Conservation (phyloP, 2,888 invertebrate species). For the Morpho helenor region DNA sequence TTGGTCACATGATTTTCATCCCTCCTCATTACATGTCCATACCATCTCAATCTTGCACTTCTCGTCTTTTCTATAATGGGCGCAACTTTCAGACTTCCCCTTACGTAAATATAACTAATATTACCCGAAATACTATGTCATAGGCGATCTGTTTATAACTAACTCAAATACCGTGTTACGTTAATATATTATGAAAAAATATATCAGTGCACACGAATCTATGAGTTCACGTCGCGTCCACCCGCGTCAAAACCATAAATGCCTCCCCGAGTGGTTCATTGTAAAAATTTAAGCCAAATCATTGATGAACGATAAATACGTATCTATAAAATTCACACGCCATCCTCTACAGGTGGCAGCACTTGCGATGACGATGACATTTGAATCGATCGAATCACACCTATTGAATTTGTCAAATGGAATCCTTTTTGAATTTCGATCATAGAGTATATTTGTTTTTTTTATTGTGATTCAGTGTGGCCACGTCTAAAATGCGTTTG, state of each 20-base stretch:
- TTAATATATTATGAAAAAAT: too few relatives aligned
- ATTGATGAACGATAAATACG: conserved; percentile 62
- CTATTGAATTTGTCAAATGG: conserved; percentile 43
- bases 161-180: too few relatives aligned
- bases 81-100: too few relatives aligned
- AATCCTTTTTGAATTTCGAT: conserved; percentile 31
- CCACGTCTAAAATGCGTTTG: conserved; percentile 73
- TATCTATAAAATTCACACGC: conserved; percentile 50
- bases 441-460: conserved; percentile 36
- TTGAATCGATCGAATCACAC: conserved; percentile 47
- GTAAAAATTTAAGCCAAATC: conserved; percentile 67
- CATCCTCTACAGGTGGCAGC: conserved; percentile 61
- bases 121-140: too few relatives aligned
- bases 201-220: too few relatives aligned
- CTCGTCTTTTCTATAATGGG: too few relatives aligned
- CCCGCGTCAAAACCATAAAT: conserved; percentile 46
- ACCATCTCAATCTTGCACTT: too few relatives aligned
- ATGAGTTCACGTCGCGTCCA: conserved; percentile 25
- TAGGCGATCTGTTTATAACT: too few relatives aligned
- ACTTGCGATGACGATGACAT: conserved; percentile 42
- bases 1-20: too few relatives aligned
- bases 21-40: too few relatives aligned
- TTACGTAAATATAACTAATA: too few relatives aligned
- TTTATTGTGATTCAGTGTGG: conserved; percentile 66
- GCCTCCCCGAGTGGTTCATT: conserved; percentile 57